These are phyloP conservation scores for Lamellibrachia luymesi DNA, from an alignment of 1,140 invertebrate species.

Conservation along the genomic window DNA sequence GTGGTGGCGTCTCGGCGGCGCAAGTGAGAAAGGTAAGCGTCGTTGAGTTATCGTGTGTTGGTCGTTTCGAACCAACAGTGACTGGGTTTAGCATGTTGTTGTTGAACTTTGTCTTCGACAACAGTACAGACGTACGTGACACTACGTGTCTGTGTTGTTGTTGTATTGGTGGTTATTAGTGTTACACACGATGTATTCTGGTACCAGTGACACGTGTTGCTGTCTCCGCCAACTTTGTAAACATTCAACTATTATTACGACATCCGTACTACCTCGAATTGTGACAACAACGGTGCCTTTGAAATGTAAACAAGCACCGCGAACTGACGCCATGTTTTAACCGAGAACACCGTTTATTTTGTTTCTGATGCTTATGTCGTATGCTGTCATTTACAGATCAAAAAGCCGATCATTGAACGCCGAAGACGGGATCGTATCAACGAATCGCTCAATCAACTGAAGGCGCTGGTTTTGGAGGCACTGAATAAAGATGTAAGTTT, in stretches of 20 bases:
- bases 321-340: background rate
- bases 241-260: background rate
- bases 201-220: background rate
- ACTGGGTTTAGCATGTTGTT: background rate
- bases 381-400: conserved; percentile 64
- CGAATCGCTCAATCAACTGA: conserved; percentile 80
- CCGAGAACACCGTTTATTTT: background rate
- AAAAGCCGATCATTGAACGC: conserved; percentile 92
- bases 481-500: conserved; percentile 78
- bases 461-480: conserved; percentile 78
- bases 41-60: background rate
- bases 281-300: background rate
- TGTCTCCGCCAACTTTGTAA: background rate
- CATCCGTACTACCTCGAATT: background rate
- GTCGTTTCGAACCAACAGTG: background rate
- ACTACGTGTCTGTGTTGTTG: background rate
- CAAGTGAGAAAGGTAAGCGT: background rate
- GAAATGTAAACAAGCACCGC: background rate
- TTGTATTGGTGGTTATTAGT: background rate
- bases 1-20: background rate
- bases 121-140: background rate
- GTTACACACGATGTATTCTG: background rate
- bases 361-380: background rate
- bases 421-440: conserved; percentile 82
- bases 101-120: background rate